Conservation (phyloP, 2,797 vertebrate genomes). For the Dromococcyx pavoninus region DNA sequence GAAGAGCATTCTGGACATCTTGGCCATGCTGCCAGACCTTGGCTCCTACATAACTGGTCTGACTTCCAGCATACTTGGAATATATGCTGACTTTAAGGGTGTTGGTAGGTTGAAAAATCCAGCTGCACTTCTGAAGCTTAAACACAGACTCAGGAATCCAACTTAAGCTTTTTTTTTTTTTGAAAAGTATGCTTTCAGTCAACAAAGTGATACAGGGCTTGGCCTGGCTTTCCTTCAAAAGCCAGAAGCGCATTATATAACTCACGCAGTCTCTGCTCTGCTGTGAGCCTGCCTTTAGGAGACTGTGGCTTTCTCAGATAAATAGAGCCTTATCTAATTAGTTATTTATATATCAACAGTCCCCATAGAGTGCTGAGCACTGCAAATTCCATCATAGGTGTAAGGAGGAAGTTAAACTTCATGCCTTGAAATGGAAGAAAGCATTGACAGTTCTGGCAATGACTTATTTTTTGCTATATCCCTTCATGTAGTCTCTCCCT, state of each 20-base stretch:
- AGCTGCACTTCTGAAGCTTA: slow-evolving; percentile 40
- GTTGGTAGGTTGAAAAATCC: slow-evolving; percentile 29
- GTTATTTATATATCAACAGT: slow-evolving; percentile 12
- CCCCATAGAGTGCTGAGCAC: neutral
- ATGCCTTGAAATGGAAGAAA: neutral
- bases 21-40: slow-evolving; percentile 15
- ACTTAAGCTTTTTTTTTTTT: slow-evolving; percentile 42
- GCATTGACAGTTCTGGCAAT: neutral
- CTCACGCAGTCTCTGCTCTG: neutral
- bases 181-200: slow-evolving; percentile 16
- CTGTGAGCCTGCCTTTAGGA: neutral
- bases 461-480: neutral
- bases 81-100: neutral
- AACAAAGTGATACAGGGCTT: neutral
- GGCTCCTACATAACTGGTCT: slow-evolving; percentile 2
- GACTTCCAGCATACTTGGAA: slow-evolving; percentile 38
- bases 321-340: slow-evolving; percentile 36
- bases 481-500: neutral
- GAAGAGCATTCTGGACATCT: slow-evolving; percentile 31
- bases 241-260: neutral
- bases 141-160: neutral
- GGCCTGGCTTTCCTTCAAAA: slow-evolving; percentile 32
- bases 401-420: slow-evolving; percentile 16
- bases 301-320: neutral
- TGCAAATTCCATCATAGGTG: neutral